Percentiles rank a stretch among this genome's conserved stretches.
phyloP scores from a whole-genome alignment of 2,797 vertebrate species.

The Rhynchonycteris naso region DNA sequence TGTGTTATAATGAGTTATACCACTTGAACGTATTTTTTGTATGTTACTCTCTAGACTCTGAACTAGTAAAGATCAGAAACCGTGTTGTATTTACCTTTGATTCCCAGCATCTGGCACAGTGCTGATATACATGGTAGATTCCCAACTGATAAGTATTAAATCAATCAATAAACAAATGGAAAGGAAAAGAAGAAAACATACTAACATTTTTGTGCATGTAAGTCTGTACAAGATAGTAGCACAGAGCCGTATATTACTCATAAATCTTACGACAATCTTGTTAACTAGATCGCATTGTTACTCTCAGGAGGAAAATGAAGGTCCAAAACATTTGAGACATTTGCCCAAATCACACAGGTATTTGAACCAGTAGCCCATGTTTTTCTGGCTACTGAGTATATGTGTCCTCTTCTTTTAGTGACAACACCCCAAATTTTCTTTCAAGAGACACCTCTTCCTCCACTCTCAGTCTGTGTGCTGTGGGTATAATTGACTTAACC shows the following conservation, averaged over 20 bases:
- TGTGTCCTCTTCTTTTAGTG: neutral
- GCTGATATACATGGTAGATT: neutral
- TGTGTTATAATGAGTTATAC: neutral
- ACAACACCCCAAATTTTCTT: neutral
- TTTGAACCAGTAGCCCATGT: neutral
- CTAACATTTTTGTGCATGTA: neutral
- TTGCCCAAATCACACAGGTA: neutral
- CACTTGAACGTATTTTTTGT: neutral
- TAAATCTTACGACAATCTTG: neutral
- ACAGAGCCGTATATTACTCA: neutral
- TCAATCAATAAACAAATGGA: neutral
- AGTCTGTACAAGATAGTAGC: neutral
- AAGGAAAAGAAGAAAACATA: neutral
- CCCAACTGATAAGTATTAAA: neutral
- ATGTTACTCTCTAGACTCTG: neutral
- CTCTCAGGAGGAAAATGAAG: neutral
- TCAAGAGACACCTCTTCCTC: neutral
- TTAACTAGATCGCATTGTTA: neutral
- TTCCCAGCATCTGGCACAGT: neutral
- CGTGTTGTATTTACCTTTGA: neutral
- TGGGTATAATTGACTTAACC: neutral
- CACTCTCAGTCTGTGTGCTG: neutral
- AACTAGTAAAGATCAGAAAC: slow-evolving; percentile 33
- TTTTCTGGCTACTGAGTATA: neutral
- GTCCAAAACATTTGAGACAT: neutral